Evolutionary conservation across 2,797 vertebrate species (phyloP), one percentile per base, ranked within the genome.

Genomic region (Melopsittacus undulatus): DNA sequence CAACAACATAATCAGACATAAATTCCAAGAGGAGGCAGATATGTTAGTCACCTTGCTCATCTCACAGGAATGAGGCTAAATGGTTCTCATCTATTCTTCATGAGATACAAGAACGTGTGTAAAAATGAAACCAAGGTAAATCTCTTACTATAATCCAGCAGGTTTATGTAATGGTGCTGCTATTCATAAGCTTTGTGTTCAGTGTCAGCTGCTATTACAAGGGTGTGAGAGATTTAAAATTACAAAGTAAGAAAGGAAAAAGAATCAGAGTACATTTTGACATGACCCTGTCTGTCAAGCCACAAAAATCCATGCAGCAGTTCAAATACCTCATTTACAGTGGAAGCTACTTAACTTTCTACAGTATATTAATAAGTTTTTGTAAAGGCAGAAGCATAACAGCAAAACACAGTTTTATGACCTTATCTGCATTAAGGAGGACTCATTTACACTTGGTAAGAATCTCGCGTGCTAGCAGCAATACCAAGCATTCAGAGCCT

Each of bases 61-160:
- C 75, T 78, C 82, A 49, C 57, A 89, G 90, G 90, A 95, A 91
- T 8, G 45, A 94, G 36, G 42, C 61, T 90, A 91, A 92, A 88
- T 32, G 32, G 38, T 72, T 94, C 82, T 92, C 89, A 92, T 92
- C 81, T 72, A 89, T 92, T 92, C 89, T 91, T 63, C 63, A 83
- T 63, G 83, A 95, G 91, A 84, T n/a, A 74, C 86, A 91, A 87
- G 83, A 87, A 90, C 87, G 27, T 27, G 66, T 77, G 75, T 51
- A 87, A 95, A 87, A 94, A 87, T 48, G 63, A 96, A 94, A 93
- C 62, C 45, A 85, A 86, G 92, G 90, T 83, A 92, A 96, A 95
- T 59, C 86, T 94, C 83, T 94, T 87, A 52, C 32, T 72, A 32
- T 80, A 94, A 92, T 73, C 81, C 30, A 11, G 52, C 68, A 95